Conservation (phyloP, 2,888 invertebrate species). For the Saturnia pavonia region DNA sequence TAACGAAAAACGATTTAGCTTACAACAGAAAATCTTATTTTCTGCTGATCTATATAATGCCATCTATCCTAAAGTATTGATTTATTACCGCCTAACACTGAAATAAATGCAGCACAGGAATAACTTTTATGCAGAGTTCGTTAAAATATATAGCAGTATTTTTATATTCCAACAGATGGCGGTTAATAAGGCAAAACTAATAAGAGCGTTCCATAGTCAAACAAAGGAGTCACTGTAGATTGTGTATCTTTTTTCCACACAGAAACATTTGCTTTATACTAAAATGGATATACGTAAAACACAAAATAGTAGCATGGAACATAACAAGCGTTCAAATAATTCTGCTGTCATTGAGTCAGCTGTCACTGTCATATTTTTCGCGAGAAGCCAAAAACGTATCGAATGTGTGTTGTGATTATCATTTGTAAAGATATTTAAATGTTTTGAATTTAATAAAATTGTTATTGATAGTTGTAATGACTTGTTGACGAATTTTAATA, state of each 20-base stretch:
- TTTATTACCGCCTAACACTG: background rate
- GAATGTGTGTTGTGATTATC: conserved; percentile 68
- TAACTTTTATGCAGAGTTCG: background rate
- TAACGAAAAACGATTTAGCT: too few relatives aligned
- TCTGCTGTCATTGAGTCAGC: conserved; percentile 36
- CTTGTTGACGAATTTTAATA: conserved; percentile 53
- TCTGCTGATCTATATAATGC: background rate
- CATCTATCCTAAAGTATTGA: background rate
- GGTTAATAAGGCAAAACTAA: background rate
- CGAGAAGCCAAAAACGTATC: conserved; percentile 49
- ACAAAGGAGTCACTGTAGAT: background rate
- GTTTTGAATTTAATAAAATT: conserved; percentile 55
- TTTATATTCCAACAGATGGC: conserved; percentile 1
- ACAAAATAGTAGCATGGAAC: background rate
- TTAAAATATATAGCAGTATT: background rate
- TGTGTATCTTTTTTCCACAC: background rate
- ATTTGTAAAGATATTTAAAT: conserved; percentile 60
- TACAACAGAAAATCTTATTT: too few relatives aligned
- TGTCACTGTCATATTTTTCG: conserved; percentile 43
- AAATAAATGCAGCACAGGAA: background rate
- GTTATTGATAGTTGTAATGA: conserved; percentile 49
- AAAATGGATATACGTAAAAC: background rate
- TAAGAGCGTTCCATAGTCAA: background rate
- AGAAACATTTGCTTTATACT: background rate
- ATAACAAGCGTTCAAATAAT: conserved; percentile 13